phyloP scores from a whole-genome alignment of 2,113 vertebrate species.

The Hypomesus transpacificus region DNA sequence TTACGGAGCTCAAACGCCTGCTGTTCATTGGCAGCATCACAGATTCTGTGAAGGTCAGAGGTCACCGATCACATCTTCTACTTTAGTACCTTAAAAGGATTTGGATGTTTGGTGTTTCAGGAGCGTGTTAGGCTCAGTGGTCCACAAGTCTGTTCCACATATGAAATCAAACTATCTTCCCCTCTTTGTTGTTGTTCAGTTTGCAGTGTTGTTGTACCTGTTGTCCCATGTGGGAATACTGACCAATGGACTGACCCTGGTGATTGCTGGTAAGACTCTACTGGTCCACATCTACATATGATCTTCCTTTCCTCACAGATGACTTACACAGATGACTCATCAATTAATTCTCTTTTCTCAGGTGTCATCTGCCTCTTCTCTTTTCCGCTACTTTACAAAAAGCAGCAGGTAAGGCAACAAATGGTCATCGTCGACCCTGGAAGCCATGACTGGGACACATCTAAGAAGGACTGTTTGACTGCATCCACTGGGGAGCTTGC shows the following conservation, averaged over 20 bases:
- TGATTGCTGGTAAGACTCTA: slow-evolving; percentile 78
- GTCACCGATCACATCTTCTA: background rate
- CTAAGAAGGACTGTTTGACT: background rate
- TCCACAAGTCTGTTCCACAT: background rate
- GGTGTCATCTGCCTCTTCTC: slow-evolving; percentile 84
- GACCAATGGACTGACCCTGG: slow-evolving; percentile 82
- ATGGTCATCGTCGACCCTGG: background rate
- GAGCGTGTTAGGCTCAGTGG: too few species aligned
- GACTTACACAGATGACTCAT: background rate
- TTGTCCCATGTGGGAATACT: slow-evolving; percentile 80
- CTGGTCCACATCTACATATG: background rate
- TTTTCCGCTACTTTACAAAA: slow-evolving; percentile 82
- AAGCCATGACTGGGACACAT: too few species aligned
- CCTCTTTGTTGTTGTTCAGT: slow-evolving; percentile 62
- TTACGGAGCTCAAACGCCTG: slow-evolving; percentile 78
- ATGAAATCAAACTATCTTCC: background rate
- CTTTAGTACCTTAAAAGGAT: background rate
- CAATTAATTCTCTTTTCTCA: slow-evolving; percentile 49
- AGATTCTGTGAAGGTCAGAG: slow-evolving; percentile 85
- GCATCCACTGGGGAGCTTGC: background rate
- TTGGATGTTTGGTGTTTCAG: background rate
- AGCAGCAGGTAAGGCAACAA: slow-evolving; percentile 78
- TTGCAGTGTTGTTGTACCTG: slow-evolving; percentile 82
- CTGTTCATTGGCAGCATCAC: slow-evolving; percentile 80
- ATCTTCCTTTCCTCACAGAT: background rate